phyloP scores from a whole-genome alignment of 2,888 invertebrate genomes.

The Phengaris alcon region DNA sequence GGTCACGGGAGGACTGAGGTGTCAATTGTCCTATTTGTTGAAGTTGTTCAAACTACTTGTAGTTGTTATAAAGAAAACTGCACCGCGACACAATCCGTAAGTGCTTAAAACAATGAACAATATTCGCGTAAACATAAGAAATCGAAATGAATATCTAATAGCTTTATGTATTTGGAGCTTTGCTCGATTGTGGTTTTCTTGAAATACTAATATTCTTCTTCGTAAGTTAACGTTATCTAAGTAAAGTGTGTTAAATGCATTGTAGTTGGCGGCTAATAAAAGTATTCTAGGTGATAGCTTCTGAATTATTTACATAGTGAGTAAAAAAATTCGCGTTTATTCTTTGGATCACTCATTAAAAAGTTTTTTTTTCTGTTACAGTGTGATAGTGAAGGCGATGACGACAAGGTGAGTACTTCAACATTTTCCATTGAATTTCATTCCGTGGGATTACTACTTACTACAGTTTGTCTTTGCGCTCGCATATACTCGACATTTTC shows the following conservation, averaged over 20 bases:
- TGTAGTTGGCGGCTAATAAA: not conserved
- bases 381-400: constrained; percentile 97
- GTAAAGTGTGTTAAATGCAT: too few species aligned
- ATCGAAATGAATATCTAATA: too few species aligned
- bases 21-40: too few species aligned
- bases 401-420: constrained; percentile 88
- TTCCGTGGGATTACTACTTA: not conserved
- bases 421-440: constrained; percentile 43
- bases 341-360: constrained; percentile 29
- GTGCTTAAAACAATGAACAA: too few species aligned
- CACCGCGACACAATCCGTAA: too few species aligned
- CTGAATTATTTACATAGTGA: not conserved
- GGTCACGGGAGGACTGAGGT: too few species aligned
- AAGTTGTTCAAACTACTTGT: too few species aligned
- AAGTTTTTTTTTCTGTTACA: constrained; percentile 79
- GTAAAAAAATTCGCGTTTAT: constrained; percentile 1
- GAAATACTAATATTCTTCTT: not conserved
- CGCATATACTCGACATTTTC: constrained; percentile 27
- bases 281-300: not conserved
- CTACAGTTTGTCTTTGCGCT: not conserved
- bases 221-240: not conserved
- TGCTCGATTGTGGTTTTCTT: too few species aligned
- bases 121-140: too few species aligned
- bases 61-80: too few species aligned
- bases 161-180: too few species aligned